Conservation (phyloP, 2,888 invertebrate species). For the Gortyna flavago region DNA sequence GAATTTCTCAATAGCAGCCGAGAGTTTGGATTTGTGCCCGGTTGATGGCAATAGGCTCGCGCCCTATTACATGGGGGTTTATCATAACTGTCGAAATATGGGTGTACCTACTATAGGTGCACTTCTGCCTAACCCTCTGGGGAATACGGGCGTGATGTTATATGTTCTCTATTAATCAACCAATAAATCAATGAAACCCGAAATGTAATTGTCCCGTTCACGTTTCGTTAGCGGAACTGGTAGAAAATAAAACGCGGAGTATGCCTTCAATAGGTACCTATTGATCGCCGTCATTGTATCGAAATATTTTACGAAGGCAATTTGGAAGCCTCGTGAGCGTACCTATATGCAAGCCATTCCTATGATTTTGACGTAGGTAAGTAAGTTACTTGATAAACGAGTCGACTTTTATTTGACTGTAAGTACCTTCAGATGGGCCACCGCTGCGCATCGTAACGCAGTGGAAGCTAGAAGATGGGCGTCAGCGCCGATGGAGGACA, state of each 20-base stretch:
- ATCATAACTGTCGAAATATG: no score
- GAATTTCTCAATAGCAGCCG: neutral
- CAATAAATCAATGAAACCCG: neutral
- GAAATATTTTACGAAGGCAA: slow-evolving; percentile 15
- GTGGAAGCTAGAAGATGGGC: neutral
- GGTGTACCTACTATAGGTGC: no score
- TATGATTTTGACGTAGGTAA: neutral
- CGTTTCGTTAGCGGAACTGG: slow-evolving; percentile 1
- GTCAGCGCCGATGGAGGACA: neutral
- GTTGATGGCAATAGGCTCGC: neutral
- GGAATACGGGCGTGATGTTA: no score
- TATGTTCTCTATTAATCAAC: neutral
- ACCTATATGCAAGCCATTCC: no score
- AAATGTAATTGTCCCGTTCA: neutral
- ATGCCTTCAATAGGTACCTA: no score
- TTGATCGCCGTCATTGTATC: neutral
- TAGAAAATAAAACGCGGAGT: neutral
- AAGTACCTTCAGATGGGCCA: neutral
- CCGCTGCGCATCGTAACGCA: neutral
- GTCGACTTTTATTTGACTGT: no score
- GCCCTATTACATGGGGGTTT: no score
- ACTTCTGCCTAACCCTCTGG: no score
- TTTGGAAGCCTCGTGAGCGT: neutral
- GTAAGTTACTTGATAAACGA: neutral
- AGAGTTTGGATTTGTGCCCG: neutral